A percentile compares a stretch with the other conserved stretches of the same genome.
phyloP scores from a whole-genome alignment of 92 coral and sea anemone genomes.

The Bergia puertoricense region DNA sequence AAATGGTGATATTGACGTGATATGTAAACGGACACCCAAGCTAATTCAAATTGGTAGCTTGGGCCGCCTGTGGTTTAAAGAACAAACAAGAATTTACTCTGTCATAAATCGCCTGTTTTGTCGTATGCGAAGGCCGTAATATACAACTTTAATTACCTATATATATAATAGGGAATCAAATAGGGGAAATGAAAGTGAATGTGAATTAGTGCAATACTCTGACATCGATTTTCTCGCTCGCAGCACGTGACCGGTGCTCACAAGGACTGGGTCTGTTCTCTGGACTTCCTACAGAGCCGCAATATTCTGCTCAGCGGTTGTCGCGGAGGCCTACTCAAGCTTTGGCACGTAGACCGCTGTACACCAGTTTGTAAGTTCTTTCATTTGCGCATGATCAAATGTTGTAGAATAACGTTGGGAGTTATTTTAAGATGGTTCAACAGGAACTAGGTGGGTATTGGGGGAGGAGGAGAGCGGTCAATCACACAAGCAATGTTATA shows the following conservation, averaged over 20 bases:
- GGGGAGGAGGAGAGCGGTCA: too few relatives aligned
- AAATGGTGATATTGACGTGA: too few relatives aligned
- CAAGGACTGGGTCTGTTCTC: slow-evolving; percentile 97
- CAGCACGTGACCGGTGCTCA: slow-evolving; percentile 95
- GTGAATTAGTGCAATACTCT: not conserved
- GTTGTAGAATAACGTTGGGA: not conserved
- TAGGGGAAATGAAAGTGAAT: not conserved
- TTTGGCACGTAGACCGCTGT: slow-evolving; percentile 91
- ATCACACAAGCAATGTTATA: too few relatives aligned
- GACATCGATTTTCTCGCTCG: not conserved
- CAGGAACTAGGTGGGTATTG: too few relatives aligned
- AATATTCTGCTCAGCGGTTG: slow-evolving; percentile 95
- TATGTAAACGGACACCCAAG: too few relatives aligned
- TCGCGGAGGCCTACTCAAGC: slow-evolving; percentile 89
- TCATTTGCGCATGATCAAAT: not conserved
- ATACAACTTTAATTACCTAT: too few relatives aligned
- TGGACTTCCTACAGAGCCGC: slow-evolving; percentile 83
- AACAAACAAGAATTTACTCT: too few relatives aligned
- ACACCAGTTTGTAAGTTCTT: slow-evolving; percentile 78
- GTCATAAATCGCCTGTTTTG: too few relatives aligned
- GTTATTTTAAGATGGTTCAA: not conserved
- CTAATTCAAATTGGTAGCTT: too few relatives aligned
- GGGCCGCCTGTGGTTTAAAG: too few relatives aligned
- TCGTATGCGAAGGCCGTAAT: too few relatives aligned
- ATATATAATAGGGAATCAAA: too few relatives aligned